Evolutionary conservation across 2,113 vertebrate species (phyloP).

Genomic region (Aspiorhynchus laticeps): DNA sequence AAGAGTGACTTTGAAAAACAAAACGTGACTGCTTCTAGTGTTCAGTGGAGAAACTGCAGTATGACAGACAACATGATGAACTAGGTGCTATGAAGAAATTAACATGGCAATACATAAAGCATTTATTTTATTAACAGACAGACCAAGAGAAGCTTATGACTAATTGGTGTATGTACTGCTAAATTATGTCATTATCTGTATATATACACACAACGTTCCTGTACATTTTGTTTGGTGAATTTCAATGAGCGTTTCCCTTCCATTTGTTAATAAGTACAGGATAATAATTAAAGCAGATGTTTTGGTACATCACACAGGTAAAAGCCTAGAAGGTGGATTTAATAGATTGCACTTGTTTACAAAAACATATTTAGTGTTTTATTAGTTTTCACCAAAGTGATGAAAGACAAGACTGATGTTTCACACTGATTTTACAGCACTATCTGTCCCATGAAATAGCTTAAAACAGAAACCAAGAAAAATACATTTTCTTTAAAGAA

Average conservation of each 20-base stretch:
- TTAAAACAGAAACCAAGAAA: neutral
- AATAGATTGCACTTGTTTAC: neutral
- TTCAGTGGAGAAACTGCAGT: neutral
- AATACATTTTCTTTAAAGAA: neutral
- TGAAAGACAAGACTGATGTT: constrained; percentile 6
- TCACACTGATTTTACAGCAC: neutral
- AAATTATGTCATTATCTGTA: neutral
- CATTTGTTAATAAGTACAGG: neutral
- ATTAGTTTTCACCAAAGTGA: neutral
- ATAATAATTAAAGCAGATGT: neutral
- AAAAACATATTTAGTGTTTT: neutral
- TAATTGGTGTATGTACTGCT: neutral
- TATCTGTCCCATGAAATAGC: neutral
- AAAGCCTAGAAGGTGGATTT: neutral
- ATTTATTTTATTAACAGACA: neutral
- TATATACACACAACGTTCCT: neutral
- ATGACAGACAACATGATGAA: neutral
- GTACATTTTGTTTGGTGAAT: neutral
- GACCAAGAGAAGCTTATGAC: neutral
- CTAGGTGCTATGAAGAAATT: neutral
- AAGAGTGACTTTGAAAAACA: neutral
- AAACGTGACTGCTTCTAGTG: constrained; percentile 15
- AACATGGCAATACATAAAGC: neutral
- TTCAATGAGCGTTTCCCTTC: neutral
- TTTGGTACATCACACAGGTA: neutral